Evolutionary conservation across 2,113 vertebrate genomes (phyloP).

Genomic region (Thinocorus orbignyianus): DNA sequence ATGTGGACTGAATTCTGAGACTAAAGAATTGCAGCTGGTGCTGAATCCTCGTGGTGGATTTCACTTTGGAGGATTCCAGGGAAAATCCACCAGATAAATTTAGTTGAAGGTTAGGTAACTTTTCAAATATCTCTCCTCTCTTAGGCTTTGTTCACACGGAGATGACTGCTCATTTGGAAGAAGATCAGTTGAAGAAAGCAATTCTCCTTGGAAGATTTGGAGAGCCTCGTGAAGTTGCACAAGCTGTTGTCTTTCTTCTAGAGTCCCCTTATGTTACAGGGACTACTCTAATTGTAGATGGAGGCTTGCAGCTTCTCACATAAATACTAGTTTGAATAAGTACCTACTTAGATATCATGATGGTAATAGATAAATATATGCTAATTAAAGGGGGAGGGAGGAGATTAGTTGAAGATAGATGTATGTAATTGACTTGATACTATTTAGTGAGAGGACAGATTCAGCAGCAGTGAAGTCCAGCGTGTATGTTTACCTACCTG

Average conservation of each 20-base stretch:
- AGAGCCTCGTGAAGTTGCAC: slow-evolving; percentile 84
- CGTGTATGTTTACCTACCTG: neutral
- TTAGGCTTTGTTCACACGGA: slow-evolving; percentile 90
- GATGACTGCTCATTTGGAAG: slow-evolving; percentile 86
- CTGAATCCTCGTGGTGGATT: neutral
- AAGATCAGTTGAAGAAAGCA: slow-evolving; percentile 71
- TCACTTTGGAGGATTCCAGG: neutral
- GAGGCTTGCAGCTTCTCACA: slow-evolving; percentile 85
- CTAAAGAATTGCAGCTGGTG: neutral
- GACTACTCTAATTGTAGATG: slow-evolving; percentile 88
- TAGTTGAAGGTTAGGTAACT: neutral
- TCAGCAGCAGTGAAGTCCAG: neutral
- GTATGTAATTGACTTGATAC: neutral
- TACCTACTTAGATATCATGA: neutral
- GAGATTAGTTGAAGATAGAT: neutral
- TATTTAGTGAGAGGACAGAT: neutral
- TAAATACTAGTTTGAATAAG: slow-evolving; percentile 35
- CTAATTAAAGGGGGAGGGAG: neutral
- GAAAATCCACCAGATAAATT: neutral
- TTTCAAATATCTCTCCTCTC: slow-evolving; percentile 16
- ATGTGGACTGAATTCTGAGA: neutral
- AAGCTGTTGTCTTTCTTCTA: slow-evolving; percentile 87
- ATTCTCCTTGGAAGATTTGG: slow-evolving; percentile 89
- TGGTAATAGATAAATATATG: neutral
- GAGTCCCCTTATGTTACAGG: slow-evolving; percentile 88